Percentiles rank a stretch among this genome's conserved stretches.
Evolutionary conservation across 2,113 vertebrate species (phyloP).

Genomic region (Crotalus helleri): DNA sequence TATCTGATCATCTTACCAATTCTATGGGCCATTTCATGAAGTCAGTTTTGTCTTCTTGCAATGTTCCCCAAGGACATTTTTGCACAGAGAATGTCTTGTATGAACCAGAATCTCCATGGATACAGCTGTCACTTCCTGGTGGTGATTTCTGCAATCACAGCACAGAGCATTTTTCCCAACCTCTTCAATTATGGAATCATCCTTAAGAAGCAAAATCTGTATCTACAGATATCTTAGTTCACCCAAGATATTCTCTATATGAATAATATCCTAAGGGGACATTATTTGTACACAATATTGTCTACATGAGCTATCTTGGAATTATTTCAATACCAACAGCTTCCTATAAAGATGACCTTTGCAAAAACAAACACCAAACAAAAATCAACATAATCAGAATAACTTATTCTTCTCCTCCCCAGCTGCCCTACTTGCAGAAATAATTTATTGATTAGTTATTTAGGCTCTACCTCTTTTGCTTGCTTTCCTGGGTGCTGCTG

Average conservation of each 20-base stretch:
- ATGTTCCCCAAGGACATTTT: neutral
- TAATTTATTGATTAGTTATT: slow-evolving; percentile 2
- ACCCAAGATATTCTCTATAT: neutral
- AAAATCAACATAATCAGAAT: slow-evolving; percentile 1
- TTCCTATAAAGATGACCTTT: slow-evolving; percentile 32
- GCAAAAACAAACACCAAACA: slow-evolving; percentile 4
- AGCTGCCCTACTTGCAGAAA: slow-evolving; percentile 12
- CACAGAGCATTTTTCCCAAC: neutral
- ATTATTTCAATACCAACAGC: neutral
- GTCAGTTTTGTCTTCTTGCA: neutral
- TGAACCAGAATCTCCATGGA: slow-evolving; percentile 14
- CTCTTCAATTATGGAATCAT: neutral
- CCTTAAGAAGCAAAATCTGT: neutral
- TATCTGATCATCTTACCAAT: neutral
- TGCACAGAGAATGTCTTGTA: neutral
- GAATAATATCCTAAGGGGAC: neutral
- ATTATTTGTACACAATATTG: neutral
- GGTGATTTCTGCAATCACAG: neutral
- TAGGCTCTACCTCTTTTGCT: slow-evolving; percentile 87
- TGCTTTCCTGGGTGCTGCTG: slow-evolving; percentile 88
- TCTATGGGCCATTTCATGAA: neutral
- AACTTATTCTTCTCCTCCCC: slow-evolving; percentile 20
- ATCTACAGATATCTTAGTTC: neutral
- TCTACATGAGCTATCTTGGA: neutral
- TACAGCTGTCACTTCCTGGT: neutral